Conservation (phyloP, 2,113 vertebrate species). For the Sakesphorus luctuosus region DNA sequence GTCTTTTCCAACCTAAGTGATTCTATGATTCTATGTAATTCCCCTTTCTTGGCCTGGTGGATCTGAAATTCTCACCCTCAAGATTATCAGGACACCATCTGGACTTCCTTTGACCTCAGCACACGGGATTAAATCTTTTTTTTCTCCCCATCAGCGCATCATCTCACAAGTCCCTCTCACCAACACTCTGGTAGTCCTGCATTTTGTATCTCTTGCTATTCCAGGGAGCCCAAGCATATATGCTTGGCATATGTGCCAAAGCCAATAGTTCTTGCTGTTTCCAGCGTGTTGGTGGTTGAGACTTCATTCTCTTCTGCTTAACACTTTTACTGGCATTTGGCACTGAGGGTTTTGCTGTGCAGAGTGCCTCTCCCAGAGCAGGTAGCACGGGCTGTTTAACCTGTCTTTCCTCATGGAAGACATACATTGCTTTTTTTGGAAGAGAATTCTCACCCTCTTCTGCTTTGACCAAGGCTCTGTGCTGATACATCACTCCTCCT, state of each 20-base stretch:
- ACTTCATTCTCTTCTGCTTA: not conserved
- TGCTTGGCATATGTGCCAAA: not conserved
- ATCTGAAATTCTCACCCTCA: not conserved
- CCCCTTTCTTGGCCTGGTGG: not conserved
- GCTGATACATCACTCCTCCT: not conserved
- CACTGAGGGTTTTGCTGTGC: not conserved
- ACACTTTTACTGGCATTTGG: not conserved
- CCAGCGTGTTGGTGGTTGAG: not conserved
- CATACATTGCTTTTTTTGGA: not conserved
- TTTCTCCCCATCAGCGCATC: not conserved
- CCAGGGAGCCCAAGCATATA: not conserved
- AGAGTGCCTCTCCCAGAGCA: not conserved
- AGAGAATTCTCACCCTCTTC: slow-evolving; percentile 3
- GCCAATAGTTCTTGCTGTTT: slow-evolving; percentile 10
- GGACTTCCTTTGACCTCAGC: not conserved
- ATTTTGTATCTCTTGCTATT: slow-evolving; percentile 3
- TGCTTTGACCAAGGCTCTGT: not conserved
- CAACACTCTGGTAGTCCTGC: not conserved
- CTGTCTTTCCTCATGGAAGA: not conserved
- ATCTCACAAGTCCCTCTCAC: not conserved
- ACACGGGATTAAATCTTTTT: not conserved
- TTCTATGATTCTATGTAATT: not conserved
- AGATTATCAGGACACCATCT: not conserved
- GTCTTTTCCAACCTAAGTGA: not conserved
- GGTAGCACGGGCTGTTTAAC: not conserved